These are phyloP conservation scores for Python bivittatus DNA, from an alignment of 2,113 vertebrate species.

Conservation along the genomic window DNA sequence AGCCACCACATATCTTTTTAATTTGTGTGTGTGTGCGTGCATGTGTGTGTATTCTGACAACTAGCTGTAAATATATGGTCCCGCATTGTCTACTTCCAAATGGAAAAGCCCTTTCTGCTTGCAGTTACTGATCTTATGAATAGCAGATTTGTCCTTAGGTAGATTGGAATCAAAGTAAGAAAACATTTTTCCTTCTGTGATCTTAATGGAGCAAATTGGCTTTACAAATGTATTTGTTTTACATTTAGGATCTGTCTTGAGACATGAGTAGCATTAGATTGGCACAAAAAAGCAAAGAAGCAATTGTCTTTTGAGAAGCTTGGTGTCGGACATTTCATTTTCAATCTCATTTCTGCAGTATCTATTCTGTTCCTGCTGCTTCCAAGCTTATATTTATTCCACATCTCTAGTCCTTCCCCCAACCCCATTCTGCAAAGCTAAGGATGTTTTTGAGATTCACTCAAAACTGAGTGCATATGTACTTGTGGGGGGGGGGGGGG, in stretches of 20 bases:
- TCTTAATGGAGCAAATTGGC: constrained; percentile 74
- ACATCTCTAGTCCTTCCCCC: neutral
- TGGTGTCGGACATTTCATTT: neutral
- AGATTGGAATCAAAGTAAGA: constrained; percentile 66
- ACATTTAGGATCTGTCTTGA: constrained; percentile 59
- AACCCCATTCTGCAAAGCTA: neutral
- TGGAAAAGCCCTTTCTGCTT: constrained; percentile 73
- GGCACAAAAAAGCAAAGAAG: neutral
- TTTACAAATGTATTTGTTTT: constrained; percentile 66
- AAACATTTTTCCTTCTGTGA: constrained; percentile 70
- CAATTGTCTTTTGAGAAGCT: neutral
- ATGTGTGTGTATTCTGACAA: neutral
- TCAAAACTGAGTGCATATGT: neutral
- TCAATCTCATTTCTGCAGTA: no score
- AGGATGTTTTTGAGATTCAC: neutral
- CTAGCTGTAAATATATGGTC: constrained; percentile 19
- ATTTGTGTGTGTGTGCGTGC: constrained; percentile 50
- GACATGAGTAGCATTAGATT: neutral
- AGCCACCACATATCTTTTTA: constrained; percentile 73
- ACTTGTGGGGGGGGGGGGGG: neutral
- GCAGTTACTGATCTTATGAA: constrained; percentile 75
- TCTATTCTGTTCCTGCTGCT: neutral
- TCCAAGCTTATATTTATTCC: neutral
- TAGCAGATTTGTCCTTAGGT: constrained; percentile 76
- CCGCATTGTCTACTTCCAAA: constrained; percentile 72